phyloP scores from a whole-genome alignment of 2,888 invertebrate species.

The Helicoverpa assulta region DNA sequence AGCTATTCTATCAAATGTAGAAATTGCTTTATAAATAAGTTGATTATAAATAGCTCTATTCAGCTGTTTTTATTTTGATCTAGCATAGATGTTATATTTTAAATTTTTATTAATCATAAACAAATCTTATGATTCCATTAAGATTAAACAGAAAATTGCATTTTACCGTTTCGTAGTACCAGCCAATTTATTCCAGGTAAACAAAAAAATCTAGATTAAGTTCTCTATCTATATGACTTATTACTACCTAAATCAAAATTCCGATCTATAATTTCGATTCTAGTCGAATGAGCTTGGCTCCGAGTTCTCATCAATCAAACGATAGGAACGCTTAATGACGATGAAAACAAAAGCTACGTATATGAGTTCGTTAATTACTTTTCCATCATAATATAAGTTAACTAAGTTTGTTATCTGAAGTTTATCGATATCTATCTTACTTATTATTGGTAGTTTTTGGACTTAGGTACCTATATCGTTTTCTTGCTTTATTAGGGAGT shows the following conservation, averaged over 20 bases:
- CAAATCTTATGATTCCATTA: too few species aligned
- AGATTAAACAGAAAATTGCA: neutral
- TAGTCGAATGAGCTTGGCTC: neutral
- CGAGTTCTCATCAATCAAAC: constrained; percentile 28
- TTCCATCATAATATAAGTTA: neutral
- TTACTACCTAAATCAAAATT: neutral
- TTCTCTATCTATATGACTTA: neutral
- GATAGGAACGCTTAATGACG: constrained; percentile 10
- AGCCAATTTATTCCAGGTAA: neutral
- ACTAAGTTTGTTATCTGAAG: neutral
- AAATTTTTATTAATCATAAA: too few species aligned
- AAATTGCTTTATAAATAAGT: too few species aligned
- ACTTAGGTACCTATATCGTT: too few species aligned
- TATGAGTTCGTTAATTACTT: constrained; percentile 20
- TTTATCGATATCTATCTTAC: neutral
- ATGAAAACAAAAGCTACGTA: neutral
- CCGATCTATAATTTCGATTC: neutral
- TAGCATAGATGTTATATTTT: too few species aligned
- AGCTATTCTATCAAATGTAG: too few species aligned
- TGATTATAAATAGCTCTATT: too few species aligned
- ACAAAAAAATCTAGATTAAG: neutral
- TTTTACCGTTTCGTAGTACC: neutral
- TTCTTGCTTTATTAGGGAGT: too few species aligned
- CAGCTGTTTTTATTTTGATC: too few species aligned
- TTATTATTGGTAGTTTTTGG: neutral